These are phyloP conservation scores for Isoperla grammatica DNA, from an alignment of 2,888 invertebrate genomes.

Conservation along the genomic window DNA sequence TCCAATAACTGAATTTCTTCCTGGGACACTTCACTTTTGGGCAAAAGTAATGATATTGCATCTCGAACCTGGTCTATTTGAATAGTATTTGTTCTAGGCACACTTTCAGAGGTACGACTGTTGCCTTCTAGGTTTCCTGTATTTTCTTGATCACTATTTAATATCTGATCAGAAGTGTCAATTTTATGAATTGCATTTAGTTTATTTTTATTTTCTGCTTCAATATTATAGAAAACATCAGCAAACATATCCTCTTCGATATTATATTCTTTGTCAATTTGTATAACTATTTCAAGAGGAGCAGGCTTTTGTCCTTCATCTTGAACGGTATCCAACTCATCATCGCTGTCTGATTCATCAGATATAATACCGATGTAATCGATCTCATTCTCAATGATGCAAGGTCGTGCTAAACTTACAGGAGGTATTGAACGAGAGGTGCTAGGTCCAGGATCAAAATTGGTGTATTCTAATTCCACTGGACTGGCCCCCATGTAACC, in stretches of 20 bases:
- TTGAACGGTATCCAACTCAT: slow-evolving; percentile 9
- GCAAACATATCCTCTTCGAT: slow-evolving; percentile 62
- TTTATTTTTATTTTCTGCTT: not conserved
- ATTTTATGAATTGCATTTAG: not conserved
- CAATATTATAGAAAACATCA: slow-evolving; percentile 53
- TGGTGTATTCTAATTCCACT: not conserved
- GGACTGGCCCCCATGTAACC: not conserved
- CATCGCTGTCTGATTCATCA: slow-evolving; percentile 18
- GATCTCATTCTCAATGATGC: not conserved
- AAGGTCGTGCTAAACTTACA: too few relatives aligned
- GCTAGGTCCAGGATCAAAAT: not conserved
- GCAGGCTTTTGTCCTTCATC: not conserved
- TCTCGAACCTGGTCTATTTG: too few relatives aligned
- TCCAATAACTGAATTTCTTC: too few relatives aligned
- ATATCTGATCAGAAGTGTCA: too few relatives aligned
- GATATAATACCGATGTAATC: slow-evolving; percentile 12
- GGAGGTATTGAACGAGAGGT: not conserved
- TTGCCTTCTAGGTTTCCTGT: too few relatives aligned
- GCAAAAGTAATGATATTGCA: too few relatives aligned
- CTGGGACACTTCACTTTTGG: too few relatives aligned
- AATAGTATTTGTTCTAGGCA: too few relatives aligned
- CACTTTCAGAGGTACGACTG: too few relatives aligned
- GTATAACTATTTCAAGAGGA: slow-evolving; percentile 43
- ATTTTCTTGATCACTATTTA: too few relatives aligned
- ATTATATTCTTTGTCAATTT: slow-evolving; percentile 45